phyloP scores from a whole-genome alignment of 2,888 invertebrate genomes.

The Suillia variegata region DNA sequence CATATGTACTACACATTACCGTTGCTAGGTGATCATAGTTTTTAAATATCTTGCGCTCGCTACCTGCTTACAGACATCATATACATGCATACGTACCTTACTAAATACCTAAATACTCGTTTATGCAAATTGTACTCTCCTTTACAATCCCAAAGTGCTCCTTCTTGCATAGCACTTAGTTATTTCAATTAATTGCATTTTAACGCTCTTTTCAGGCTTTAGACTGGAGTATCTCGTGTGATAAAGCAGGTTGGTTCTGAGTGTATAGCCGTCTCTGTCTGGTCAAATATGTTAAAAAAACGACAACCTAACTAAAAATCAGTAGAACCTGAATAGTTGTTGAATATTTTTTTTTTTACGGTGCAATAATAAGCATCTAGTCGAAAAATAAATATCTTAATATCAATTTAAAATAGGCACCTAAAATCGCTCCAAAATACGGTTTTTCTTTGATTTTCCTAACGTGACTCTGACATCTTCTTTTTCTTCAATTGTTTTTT shows the following conservation, averaged over 20 bases:
- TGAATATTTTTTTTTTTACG: too few relatives aligned
- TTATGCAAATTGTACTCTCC: background rate
- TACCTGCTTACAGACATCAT: background rate
- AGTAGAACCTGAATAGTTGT: too few relatives aligned
- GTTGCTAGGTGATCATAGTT: background rate
- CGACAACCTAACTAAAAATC: too few relatives aligned
- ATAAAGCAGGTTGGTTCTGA: constrained; percentile 55
- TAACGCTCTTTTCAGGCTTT: constrained; percentile 54
- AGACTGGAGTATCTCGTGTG: constrained; percentile 59
- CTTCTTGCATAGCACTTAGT: background rate
- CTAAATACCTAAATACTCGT: too few relatives aligned
- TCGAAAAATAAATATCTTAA: too few relatives aligned
- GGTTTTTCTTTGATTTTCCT: background rate
- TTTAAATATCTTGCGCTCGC: background rate
- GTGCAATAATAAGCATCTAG: too few relatives aligned
- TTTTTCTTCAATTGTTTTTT: background rate
- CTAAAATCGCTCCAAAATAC: constrained; percentile 20
- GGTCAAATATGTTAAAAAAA: background rate
- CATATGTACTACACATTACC: constrained; percentile 23
- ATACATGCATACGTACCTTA: too few relatives aligned
- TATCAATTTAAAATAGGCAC: constrained; percentile 42
- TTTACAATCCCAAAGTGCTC: background rate
- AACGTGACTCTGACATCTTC: background rate
- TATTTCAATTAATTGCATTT: too few relatives aligned
- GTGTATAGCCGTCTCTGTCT: background rate